Evolutionary conservation across 2,113 vertebrate species (phyloP).

Genomic region (Lichenostomus cassidix): DNA sequence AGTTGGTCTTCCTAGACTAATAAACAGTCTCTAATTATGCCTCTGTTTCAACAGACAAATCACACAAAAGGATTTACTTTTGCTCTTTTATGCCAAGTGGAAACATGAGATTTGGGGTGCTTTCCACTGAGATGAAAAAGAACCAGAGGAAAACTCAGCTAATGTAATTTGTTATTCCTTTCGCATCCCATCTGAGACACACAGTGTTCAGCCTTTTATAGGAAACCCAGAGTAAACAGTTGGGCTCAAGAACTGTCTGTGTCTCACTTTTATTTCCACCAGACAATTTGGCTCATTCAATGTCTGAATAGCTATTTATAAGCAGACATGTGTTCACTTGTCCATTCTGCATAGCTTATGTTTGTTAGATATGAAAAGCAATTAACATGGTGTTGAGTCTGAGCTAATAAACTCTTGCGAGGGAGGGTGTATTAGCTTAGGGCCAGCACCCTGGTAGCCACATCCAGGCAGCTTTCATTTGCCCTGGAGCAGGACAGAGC

Average conservation of each 20-base stretch:
- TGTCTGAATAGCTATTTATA: slow-evolving; percentile 23
- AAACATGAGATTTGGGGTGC: slow-evolving; percentile 9
- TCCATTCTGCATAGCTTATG: neutral
- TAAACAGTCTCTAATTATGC: neutral
- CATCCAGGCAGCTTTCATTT: neutral
- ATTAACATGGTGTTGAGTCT: slow-evolving; percentile 25
- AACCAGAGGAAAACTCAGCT: neutral
- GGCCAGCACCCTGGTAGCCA: neutral
- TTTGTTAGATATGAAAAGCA: slow-evolving; percentile 20
- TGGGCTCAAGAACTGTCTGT: neutral
- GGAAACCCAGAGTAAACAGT: neutral
- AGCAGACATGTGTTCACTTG: slow-evolving; percentile 24
- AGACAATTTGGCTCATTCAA: neutral
- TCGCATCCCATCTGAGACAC: neutral
- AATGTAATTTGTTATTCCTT: neutral
- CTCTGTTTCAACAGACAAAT: neutral
- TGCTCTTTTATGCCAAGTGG: neutral
- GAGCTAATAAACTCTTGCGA: neutral
- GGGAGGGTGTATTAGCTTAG: neutral
- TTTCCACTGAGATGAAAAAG: neutral
- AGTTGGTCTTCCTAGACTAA: slow-evolving; percentile 10
- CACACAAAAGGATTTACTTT: neutral
- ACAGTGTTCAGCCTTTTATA: neutral
- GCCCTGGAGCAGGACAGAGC: neutral
- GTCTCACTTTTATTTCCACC: neutral